phyloP scores from a whole-genome alignment of 2,797 vertebrate genomes.

The Dallia pectoralis region DNA sequence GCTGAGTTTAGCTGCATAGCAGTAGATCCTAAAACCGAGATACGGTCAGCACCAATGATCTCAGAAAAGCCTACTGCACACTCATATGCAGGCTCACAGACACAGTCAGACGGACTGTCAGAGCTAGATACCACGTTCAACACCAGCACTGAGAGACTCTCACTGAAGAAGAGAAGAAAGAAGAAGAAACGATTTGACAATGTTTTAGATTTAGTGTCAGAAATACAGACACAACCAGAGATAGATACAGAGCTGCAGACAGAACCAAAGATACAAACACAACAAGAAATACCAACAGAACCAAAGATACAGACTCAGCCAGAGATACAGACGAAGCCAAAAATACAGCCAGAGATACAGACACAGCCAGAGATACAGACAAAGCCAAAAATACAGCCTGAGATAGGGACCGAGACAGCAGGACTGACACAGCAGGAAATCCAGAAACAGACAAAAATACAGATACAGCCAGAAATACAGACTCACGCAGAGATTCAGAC shows the following conservation, averaged over 20 bases:
- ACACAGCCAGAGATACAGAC: too few relatives aligned
- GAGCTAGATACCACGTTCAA: not conserved
- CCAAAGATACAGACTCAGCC: slow-evolving; percentile 12
- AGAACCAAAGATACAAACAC: slow-evolving; percentile 15
- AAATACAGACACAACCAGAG: slow-evolving; percentile 5
- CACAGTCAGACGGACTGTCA: slow-evolving; percentile 17
- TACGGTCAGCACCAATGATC: not conserved
- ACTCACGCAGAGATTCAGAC: slow-evolving; percentile 5
- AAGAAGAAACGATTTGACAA: not conserved
- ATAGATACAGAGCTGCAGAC: too few relatives aligned
- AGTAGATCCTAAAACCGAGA: slow-evolving; percentile 12
- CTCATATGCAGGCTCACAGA: slow-evolving; percentile 9
- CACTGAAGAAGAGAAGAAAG: not conserved
- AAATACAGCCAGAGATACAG: too few relatives aligned
- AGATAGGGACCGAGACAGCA: not conserved
- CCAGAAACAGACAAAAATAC: not conserved
- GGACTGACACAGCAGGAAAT: slow-evolving; percentile 31
- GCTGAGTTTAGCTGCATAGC: slow-evolving; percentile 3
- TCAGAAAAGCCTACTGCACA: not conserved
- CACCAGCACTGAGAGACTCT: not conserved
- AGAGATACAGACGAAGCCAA: slow-evolving; percentile 1
- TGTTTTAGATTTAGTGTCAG: not conserved
- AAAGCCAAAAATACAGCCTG: slow-evolving; percentile 1
- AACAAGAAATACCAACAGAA: not conserved
- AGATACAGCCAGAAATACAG: not conserved